A percentile compares a stretch with the other conserved stretches of the same genome.
These are phyloP conservation scores for Salvelinus alpinus DNA, from an alignment of 2,113 vertebrate genomes.

Conservation along the genomic window DNA sequence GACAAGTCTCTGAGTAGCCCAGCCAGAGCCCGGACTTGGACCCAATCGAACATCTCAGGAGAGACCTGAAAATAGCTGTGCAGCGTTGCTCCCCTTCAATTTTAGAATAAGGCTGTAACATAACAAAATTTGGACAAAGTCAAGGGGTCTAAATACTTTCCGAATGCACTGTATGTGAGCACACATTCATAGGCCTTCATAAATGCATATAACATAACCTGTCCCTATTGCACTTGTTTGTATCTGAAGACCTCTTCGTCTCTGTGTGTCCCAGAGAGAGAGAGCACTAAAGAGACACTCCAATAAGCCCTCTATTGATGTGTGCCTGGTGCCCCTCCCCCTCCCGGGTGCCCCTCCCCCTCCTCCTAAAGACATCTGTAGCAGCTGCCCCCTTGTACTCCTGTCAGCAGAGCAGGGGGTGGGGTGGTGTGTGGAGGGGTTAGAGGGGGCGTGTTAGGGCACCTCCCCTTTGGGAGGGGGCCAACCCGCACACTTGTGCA, in stretches of 20 bases:
- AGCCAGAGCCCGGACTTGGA: no score
- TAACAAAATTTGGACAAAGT: no score
- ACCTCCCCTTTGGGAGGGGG: conserved; percentile 76
- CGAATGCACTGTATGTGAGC: neutral
- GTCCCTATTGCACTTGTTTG: neutral
- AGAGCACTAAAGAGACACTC: conserved; percentile 12
- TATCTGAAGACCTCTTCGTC: conserved; percentile 51
- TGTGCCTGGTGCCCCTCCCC: conserved; percentile 70
- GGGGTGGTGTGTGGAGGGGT: conserved; percentile 42
- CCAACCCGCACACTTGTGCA: conserved; percentile 77
- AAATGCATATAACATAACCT: neutral
- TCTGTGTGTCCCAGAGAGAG: conserved; percentile 58
- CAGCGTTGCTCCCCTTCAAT: no score
- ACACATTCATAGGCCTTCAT: neutral
- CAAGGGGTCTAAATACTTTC: no score
- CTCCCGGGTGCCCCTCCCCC: conserved; percentile 69
- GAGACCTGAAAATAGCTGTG: no score
- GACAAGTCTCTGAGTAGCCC: no score
- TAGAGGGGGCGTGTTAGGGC: conserved; percentile 68
- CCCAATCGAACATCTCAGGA: no score
- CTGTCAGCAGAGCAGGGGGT: conserved; percentile 66
- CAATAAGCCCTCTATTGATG: conserved; percentile 74
- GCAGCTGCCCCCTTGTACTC: conserved; percentile 82
- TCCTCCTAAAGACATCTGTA: conserved; percentile 77
- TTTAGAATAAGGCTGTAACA: no score